Evolutionary conservation across 1,140 invertebrate species (phyloP).

Genomic region (Eueides isabella): DNA sequence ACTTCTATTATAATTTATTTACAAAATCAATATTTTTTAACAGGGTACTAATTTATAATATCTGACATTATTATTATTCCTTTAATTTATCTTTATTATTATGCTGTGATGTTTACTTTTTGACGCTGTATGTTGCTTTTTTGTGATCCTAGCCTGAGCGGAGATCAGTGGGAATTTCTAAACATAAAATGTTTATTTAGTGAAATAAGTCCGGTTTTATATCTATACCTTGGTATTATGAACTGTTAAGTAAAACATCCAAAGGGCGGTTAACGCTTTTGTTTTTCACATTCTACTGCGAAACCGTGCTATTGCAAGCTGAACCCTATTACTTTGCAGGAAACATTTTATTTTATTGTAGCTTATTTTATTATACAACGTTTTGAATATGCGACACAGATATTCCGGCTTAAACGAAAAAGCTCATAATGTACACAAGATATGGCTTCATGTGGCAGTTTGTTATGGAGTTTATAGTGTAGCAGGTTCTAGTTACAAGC

Average conservation of each 20-base stretch:
- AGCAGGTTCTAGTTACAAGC: slow-evolving; percentile 75
- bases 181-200: slow-evolving; percentile 59
- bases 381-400: slow-evolving; percentile 39
- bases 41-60: neutral
- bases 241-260: slow-evolving; percentile 70
- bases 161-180: slow-evolving; percentile 38
- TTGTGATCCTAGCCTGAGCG: slow-evolving; percentile 28
- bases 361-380: slow-evolving; percentile 33
- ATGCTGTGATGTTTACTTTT: neutral
- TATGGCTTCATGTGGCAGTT: slow-evolving; percentile 80
- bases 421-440: slow-evolving; percentile 81
- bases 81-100: neutral
- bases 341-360: slow-evolving; percentile 41
- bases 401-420: slow-evolving; percentile 73
- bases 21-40: neutral
- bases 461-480: slow-evolving; percentile 82
- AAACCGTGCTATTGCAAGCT: slow-evolving; percentile 36
- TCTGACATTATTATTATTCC: neutral
- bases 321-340: slow-evolving; percentile 36
- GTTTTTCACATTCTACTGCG: slow-evolving; percentile 47
- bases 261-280: slow-evolving; percentile 59
- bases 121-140: neutral
- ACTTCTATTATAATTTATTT: neutral
- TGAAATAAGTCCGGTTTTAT: slow-evolving; percentile 61
- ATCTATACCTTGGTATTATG: slow-evolving; percentile 62